These are phyloP conservation scores for Cephus rjabovi DNA, from an alignment of 2,888 invertebrate genomes.

Conservation along the genomic window DNA sequence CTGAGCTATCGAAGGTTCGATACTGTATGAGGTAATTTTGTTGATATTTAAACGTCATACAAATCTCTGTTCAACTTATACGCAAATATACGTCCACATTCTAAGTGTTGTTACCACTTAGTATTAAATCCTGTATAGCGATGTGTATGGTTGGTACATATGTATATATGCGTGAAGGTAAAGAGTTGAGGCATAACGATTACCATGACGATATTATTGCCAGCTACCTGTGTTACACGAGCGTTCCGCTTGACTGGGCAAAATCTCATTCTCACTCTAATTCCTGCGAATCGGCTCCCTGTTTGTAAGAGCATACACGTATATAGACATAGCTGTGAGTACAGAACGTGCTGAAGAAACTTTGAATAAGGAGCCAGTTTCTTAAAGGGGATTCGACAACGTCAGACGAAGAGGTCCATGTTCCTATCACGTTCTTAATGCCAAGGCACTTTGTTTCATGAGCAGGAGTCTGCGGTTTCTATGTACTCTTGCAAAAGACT, in stretches of 20 bases:
- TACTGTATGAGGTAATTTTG: too few species aligned
- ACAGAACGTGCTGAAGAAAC: not conserved
- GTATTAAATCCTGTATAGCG: not conserved
- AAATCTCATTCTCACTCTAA: conserved; percentile 28
- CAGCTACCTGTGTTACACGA: conserved; percentile 38
- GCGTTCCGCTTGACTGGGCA: conserved; percentile 33
- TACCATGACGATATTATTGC: not conserved
- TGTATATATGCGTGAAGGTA: not conserved
- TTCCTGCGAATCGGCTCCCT: not conserved
- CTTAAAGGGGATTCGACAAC: not conserved
- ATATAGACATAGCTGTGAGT: not conserved
- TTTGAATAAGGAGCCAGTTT: not conserved
- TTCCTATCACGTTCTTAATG: conserved; percentile 3
- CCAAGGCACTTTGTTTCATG: not conserved
- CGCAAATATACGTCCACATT: not conserved
- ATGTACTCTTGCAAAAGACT: not conserved
- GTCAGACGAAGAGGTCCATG: conserved; percentile 1
- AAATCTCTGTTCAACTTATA: not conserved
- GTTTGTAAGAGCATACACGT: not conserved
- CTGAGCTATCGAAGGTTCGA: conserved; percentile 63
- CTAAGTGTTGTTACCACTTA: not conserved
- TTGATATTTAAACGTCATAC: not conserved
- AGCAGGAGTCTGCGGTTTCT: not conserved
- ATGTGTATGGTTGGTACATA: not conserved
- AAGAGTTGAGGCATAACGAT: not conserved